A percentile compares a stretch with the other conserved stretches of the same genome.
These are phyloP conservation scores for Heloderma charlesbogerti DNA, from an alignment of 2,113 vertebrate species.

Conservation along the genomic window DNA sequence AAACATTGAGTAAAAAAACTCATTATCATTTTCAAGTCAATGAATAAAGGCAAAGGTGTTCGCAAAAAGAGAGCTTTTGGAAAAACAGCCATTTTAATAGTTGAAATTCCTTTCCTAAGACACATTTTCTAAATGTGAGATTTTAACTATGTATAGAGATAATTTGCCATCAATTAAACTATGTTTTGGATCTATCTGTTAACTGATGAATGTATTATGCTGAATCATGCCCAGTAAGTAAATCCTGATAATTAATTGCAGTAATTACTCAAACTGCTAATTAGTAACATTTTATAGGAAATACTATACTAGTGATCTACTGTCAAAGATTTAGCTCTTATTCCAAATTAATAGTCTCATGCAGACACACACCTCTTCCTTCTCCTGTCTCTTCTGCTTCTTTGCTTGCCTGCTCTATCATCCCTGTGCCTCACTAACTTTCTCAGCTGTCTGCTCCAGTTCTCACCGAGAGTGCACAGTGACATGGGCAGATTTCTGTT, in stretches of 20 bases:
- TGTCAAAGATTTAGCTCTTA: background rate
- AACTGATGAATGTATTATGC: background rate
- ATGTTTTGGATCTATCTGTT: background rate
- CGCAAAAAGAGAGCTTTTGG: background rate
- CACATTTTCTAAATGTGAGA: too few species aligned
- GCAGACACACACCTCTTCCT: background rate
- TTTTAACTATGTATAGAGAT: background rate
- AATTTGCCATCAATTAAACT: background rate
- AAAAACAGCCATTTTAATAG: too few species aligned
- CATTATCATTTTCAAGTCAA: background rate
- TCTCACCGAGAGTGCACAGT: background rate
- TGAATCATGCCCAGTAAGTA: background rate
- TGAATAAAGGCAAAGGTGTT: background rate
- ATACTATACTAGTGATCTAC: background rate
- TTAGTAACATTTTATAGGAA: conserved; percentile 7
- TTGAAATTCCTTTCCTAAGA: background rate
- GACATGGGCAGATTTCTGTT: too few species aligned
- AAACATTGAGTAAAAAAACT: too few species aligned
- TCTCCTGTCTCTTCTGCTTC: background rate
- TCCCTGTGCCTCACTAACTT: background rate
- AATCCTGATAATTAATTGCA: conserved; percentile 10
- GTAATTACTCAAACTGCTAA: background rate
- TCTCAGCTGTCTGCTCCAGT: background rate
- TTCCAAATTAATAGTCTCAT: background rate
- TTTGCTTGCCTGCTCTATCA: background rate